phyloP scores from a whole-genome alignment of 2,113 vertebrate species.

The Rousettus leschenaultii region DNA sequence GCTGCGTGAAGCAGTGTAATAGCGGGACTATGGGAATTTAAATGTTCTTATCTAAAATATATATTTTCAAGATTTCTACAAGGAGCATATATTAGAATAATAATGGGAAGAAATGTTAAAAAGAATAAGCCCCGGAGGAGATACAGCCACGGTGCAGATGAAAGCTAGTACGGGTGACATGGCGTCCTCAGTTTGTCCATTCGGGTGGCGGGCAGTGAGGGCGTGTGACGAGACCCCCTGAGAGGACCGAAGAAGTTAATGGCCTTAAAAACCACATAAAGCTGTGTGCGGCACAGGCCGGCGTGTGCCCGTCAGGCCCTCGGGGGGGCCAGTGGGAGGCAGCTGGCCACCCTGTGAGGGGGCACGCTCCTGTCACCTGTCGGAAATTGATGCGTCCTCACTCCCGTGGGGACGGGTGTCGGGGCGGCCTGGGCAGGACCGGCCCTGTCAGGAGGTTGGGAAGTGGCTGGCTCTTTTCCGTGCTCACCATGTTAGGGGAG shows the following conservation, averaged over 20 bases:
- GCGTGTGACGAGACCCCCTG: not conserved
- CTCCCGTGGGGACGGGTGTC: rapidly evolving
- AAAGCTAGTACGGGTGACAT: rapidly evolving
- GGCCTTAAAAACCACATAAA: not conserved
- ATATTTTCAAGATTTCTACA: not conserved
- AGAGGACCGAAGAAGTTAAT: not conserved
- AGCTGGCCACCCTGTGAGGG: too few species aligned
- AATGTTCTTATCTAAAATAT: not conserved
- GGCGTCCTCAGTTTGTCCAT: not conserved
- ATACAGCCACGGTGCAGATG: rapidly evolving
- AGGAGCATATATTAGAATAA: not conserved
- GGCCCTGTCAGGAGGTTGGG: rapidly evolving
- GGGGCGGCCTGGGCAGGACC: not conserved
- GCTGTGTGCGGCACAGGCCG: not conserved
- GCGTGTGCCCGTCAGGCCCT: not conserved
- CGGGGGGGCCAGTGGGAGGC: too few species aligned
- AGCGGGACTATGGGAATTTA: not conserved
- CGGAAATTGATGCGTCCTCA: rapidly evolving
- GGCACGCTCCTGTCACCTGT: too few species aligned
- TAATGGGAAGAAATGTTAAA: not conserved
- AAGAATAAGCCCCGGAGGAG: not conserved
- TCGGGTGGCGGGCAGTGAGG: rapidly evolving
- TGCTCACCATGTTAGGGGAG: not conserved
- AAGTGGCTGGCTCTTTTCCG: not conserved
- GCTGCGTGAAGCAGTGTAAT: rapidly evolving